Percentiles rank a stretch among this genome's conserved stretches.
Conservation (phyloP, 2,113 vertebrate species). For the Urocolius indicus region DNA sequence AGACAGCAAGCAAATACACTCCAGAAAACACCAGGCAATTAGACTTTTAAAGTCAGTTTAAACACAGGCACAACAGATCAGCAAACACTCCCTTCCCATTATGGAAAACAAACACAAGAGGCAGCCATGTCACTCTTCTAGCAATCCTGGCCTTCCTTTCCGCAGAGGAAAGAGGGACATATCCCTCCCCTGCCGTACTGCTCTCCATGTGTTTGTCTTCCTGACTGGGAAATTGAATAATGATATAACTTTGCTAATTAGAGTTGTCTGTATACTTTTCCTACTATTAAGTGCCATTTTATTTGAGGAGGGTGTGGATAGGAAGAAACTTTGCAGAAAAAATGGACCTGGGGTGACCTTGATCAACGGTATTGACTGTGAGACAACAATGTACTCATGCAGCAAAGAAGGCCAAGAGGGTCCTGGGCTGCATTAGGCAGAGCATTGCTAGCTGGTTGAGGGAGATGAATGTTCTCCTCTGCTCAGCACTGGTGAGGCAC, state of each 20-base stretch:
- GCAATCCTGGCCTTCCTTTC: accelerated
- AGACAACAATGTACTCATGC: background rate
- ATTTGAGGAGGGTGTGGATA: background rate
- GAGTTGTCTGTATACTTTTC: background rate
- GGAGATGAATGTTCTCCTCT: background rate
- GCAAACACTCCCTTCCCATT: conserved; percentile 32
- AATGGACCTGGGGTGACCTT: background rate
- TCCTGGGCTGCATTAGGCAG: background rate
- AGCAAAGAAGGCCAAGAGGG: background rate
- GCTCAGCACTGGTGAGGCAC: background rate
- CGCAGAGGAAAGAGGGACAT: background rate
- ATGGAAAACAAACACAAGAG: background rate
- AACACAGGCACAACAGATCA: conserved; percentile 45
- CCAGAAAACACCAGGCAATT: conserved; percentile 60
- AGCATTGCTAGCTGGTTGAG: background rate
- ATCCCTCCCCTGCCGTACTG: background rate
- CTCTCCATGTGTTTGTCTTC: accelerated
- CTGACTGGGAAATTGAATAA: background rate
- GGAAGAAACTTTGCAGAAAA: background rate
- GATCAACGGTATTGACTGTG: background rate
- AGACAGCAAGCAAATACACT: conserved; percentile 58
- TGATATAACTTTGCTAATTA: background rate
- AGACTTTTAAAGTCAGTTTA: conserved; percentile 53
- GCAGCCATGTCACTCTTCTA: accelerated
- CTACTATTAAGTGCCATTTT: background rate